Base-by-base conservation (phyloP, 2,888 invertebrate genomes). In the Sepioteuthis lessoniana region DNA sequence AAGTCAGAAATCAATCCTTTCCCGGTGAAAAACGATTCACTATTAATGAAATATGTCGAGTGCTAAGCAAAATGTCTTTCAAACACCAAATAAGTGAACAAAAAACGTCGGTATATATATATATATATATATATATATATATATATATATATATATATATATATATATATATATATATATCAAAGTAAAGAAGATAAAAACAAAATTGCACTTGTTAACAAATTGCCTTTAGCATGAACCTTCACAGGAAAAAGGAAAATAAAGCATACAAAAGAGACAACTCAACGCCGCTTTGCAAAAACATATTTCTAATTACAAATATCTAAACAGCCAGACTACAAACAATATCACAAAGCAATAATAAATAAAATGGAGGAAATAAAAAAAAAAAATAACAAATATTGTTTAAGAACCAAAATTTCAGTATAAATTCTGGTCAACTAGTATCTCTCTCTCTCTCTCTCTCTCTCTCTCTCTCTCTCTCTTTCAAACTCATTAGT, bases 231-330 rank as follows among this genome's bases (percentile, higher is more conserved):
- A 35, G 76, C 76, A 35, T 16, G 76, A n/a, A 76, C 76, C 76
- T 35, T 35, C n/a, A 35, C 2, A 13, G 13, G n/a, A 76, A n/a
- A 76, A 76, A n/a, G 16, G n/a, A n/a, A 76, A n/a, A 50, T 50
- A 25, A 76, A 76, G n/a, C n/a, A n/a, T n/a, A 31, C 21, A 60
- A 28, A 19, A 60, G 60, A 60, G 13, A n/a, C 31, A 76, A 76
- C n/a, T n/a, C n/a, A n/a, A 8, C n/a, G n/a, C n/a, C 16, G 76
- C 35, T 76, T 76, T 76, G 25, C n/a, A 76, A 76, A 42, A 76
- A 76, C 76, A 76, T 76, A 35, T 76, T 76, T 35, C 76, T 76
- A 76, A 76, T 76, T 76, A 76, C 76, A 76, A 76, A 76, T 76
- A 76, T 76, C 16, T 13, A 76, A 76, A 76, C 76, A 16, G 13